These are phyloP conservation scores for Struthidea cinerea DNA, from an alignment of 2,113 vertebrate genomes.

Conservation along the genomic window DNA sequence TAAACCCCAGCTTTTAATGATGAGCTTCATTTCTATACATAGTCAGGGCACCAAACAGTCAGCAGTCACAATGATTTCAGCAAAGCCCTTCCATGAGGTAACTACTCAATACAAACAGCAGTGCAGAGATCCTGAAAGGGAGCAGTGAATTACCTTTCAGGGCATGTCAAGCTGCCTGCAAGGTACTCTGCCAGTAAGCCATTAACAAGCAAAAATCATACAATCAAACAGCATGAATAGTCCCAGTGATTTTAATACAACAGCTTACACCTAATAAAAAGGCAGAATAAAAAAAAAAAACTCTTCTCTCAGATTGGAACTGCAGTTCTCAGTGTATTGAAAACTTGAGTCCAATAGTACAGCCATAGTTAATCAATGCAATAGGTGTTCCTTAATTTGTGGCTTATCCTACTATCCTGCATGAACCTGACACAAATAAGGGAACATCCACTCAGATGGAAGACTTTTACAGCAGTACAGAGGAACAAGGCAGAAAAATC, in stretches of 20 bases:
- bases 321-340: background rate
- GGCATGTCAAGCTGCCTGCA: background rate
- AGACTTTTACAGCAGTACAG: background rate
- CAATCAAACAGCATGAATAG: background rate
- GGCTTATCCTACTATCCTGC: background rate
- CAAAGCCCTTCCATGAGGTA: background rate
- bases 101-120: background rate
- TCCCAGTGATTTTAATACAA: background rate
- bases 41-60: background rate
- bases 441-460: background rate
- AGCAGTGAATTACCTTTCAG: background rate
- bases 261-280: background rate
- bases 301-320: background rate
- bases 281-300: background rate
- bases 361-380: background rate
- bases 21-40: background rate
- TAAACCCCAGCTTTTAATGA: background rate
- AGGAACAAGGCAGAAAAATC: background rate
- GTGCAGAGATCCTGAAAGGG: background rate
- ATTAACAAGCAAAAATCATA: background rate
- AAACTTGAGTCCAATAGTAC: background rate
- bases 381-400: background rate
- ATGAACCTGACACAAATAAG: background rate
- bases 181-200: background rate
- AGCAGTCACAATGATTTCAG: background rate